Conservation (phyloP, 92 coral and sea anemone species). For the Heteractis magnifica region DNA sequence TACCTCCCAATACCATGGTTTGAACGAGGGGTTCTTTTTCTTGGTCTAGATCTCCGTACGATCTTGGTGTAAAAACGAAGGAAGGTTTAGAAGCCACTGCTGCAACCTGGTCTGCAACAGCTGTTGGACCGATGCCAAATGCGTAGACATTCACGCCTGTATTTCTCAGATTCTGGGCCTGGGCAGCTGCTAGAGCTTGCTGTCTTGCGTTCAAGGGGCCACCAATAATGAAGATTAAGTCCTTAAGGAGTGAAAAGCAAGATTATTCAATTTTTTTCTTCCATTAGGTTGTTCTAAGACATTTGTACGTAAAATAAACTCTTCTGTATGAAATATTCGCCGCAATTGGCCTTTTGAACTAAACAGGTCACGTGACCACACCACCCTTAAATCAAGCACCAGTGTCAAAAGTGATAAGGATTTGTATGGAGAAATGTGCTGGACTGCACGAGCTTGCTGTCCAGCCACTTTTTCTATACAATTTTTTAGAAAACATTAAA, state of each 20-base stretch:
- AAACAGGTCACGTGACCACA: too few species aligned
- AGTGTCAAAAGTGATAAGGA: too few species aligned
- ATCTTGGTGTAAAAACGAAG: conserved; percentile 41
- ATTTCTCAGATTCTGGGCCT: conserved; percentile 15
- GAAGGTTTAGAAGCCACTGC: conserved; percentile 46
- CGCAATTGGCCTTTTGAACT: too few species aligned
- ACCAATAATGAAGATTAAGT: conserved; percentile 19
- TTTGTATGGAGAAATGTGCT: too few species aligned
- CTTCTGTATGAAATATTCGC: too few species aligned
- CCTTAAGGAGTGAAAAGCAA: background rate
- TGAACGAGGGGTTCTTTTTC: conserved; percentile 30
- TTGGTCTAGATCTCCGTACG: conserved; percentile 33
- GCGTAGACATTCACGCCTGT: conserved; percentile 46
- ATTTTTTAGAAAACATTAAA: too few species aligned
- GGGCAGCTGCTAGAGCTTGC: background rate
- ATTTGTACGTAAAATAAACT: too few species aligned
- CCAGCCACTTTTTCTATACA: too few species aligned
- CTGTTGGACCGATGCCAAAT: conserved; percentile 49
- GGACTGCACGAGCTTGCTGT: too few species aligned
- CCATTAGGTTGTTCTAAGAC: background rate
- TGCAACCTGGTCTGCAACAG: conserved; percentile 31
- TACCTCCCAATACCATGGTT: conserved; percentile 37
- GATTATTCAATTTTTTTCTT: background rate
- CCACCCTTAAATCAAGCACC: too few species aligned
- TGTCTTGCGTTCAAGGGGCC: conserved; percentile 12